Conservation (phyloP, 2,797 vertebrate genomes). For the Diglossa cyanea region DNA sequence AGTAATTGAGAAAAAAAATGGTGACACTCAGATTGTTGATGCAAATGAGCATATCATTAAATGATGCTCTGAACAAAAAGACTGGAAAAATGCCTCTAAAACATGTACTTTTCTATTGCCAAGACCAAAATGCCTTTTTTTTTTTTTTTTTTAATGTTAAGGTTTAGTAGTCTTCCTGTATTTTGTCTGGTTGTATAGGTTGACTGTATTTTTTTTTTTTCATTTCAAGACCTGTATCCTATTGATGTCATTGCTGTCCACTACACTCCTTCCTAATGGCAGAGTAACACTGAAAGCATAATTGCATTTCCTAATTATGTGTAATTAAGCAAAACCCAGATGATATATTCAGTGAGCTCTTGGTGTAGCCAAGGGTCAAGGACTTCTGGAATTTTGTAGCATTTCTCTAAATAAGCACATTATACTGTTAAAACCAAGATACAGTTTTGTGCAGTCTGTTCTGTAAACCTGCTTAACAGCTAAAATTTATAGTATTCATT, state of each 20-base stretch:
- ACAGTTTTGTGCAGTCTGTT: constrained; percentile 58
- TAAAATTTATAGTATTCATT: constrained; percentile 73
- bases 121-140: constrained; percentile 13
- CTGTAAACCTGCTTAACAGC: constrained; percentile 63
- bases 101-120: not conserved
- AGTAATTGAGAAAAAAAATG: constrained; percentile 21
- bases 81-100: constrained; percentile 16
- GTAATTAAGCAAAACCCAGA: constrained; percentile 81
- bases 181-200: constrained; percentile 39
- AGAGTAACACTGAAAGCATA: constrained; percentile 70
- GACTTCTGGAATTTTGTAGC: constrained; percentile 72
- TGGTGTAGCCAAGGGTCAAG: constrained; percentile 76
- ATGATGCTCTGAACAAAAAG: constrained; percentile 36
- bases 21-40: constrained; percentile 25
- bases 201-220: constrained; percentile 45
- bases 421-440: constrained; percentile 56
- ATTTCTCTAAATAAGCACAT: constrained; percentile 75
- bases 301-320: constrained; percentile 80
- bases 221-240: constrained; percentile 30
- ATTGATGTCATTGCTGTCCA: constrained; percentile 64
- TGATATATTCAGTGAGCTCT: constrained; percentile 76
- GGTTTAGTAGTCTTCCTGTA: constrained; percentile 29
- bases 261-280: constrained; percentile 67
- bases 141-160: not conserved
- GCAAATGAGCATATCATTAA: constrained; percentile 51